Evolutionary conservation across 2,888 invertebrate genomes (phyloP), one percentile per base, ranked within the genome.

Genomic region (Sisyra nigra): DNA sequence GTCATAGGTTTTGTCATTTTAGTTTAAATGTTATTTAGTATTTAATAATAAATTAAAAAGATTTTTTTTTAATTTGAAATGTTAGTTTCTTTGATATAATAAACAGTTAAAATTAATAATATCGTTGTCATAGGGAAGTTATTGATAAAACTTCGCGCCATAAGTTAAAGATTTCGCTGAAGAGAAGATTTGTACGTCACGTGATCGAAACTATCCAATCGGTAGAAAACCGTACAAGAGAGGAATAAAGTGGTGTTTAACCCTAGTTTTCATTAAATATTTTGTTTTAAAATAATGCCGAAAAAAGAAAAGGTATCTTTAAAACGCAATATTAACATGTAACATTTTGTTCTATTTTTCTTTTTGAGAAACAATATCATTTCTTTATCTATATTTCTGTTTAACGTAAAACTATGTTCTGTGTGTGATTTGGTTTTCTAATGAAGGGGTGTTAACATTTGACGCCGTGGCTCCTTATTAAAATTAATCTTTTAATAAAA

Each of bases 1-100:
- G 79, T 74, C 13, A 83, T 81, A 4, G 82, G 68, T 64, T 80
- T 83, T 15, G 72, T 56, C 74, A 71, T 71, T 44, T 48, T 24
- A 33, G 33, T n/a, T n/a, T n/a, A n/a, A 33, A 3, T 11, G 13
- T 33, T 33, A 11, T 30, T n/a, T n/a, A n/a, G n/a, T n/a, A n/a
- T n/a, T n/a, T n/a, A n/a, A n/a, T n/a, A n/a, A n/a, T n/a, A n/a
- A n/a, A n/a, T n/a, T n/a, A n/a, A n/a, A n/a, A n/a, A n/a, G n/a
- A n/a, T n/a, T n/a, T n/a, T n/a, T n/a, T n/a, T n/a, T n/a, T n/a
- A n/a, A n/a, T n/a, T n/a, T n/a, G n/a, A n/a, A n/a, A n/a, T n/a
- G n/a, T n/a, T n/a, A n/a, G n/a, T n/a, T n/a, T n/a, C n/a, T n/a
- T n/a, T n/a, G n/a, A n/a, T n/a, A n/a, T n/a, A n/a, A n/a, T n/a